phyloP scores from a whole-genome alignment of 2,888 invertebrate genomes.

The Atethmia centrago region DNA sequence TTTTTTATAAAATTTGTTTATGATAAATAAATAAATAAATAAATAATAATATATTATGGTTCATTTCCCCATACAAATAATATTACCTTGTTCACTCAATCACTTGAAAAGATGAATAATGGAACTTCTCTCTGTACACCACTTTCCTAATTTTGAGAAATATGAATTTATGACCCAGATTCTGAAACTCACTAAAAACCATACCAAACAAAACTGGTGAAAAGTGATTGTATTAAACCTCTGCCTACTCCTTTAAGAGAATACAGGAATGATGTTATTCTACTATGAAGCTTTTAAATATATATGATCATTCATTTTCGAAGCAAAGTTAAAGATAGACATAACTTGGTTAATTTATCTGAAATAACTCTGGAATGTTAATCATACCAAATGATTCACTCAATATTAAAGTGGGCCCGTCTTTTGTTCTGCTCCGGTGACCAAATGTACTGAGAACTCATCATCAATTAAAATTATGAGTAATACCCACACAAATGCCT shows the following conservation, averaged over 20 bases:
- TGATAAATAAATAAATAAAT: no score
- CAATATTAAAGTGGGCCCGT: conserved; percentile 40
- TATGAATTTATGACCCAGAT: background rate
- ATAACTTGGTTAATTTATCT: background rate
- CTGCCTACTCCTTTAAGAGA: background rate
- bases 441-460: conserved; percentile 58
- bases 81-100: background rate
- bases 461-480: conserved; percentile 61
- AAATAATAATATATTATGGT: background rate
- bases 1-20: no score
- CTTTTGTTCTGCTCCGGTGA: conserved; percentile 37
- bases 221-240: background rate
- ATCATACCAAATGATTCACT: conserved; percentile 49
- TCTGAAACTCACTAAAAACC: background rate
- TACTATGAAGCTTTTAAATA: background rate
- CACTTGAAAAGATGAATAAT: background rate
- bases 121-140: background rate
- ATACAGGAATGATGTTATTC: background rate
- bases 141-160: no score
- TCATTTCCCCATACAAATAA: background rate
- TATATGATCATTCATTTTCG: background rate
- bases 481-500: conserved; percentile 46
- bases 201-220: background rate
- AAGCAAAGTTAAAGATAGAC: background rate
- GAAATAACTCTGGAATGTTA: conserved; percentile 4